Evolutionary conservation across 2,113 vertebrate genomes (phyloP).

Genomic region (Nibea coibor): DNA sequence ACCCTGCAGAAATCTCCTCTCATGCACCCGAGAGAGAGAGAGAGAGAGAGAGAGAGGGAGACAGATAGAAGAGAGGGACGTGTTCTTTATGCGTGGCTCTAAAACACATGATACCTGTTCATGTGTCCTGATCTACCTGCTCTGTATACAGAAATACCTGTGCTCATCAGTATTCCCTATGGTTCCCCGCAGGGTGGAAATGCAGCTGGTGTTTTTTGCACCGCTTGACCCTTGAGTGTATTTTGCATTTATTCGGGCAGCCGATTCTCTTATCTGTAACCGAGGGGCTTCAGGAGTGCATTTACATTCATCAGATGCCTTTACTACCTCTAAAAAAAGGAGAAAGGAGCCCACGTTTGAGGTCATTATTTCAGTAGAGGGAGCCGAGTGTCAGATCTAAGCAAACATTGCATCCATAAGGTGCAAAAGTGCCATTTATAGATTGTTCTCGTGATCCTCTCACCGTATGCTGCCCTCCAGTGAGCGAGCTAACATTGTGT

Average conservation of each 20-base stretch:
- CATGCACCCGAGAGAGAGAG: constrained; percentile 62
- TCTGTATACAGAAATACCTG: constrained; percentile 61
- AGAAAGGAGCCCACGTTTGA: background rate
- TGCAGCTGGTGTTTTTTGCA: constrained; percentile 45
- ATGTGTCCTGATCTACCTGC: constrained; percentile 59
- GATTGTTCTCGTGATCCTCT: constrained; percentile 61
- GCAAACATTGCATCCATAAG: constrained; percentile 23
- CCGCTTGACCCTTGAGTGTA: constrained; percentile 29
- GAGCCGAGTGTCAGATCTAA: constrained; percentile 19
- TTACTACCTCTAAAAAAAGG: background rate
- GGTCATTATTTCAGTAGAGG: constrained; percentile 2
- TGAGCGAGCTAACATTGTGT: constrained; percentile 70
- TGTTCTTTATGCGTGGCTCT: constrained; percentile 44
- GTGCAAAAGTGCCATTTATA: constrained; percentile 61
- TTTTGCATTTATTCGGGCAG: constrained; percentile 44
- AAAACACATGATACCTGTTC: constrained; percentile 57
- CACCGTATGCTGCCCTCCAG: constrained; percentile 55
- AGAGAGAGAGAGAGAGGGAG: constrained; percentile 25
- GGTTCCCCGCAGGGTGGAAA: constrained; percentile 40
- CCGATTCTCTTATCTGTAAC: constrained; percentile 32
- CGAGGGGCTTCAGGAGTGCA: background rate
- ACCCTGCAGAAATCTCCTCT: constrained; percentile 80
- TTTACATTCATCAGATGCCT: constrained; percentile 40
- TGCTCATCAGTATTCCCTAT: constrained; percentile 62
- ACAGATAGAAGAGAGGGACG: constrained; percentile 36